phyloP scores from a whole-genome alignment of 2,113 vertebrate species.

The Cnemophilus loriae region DNA sequence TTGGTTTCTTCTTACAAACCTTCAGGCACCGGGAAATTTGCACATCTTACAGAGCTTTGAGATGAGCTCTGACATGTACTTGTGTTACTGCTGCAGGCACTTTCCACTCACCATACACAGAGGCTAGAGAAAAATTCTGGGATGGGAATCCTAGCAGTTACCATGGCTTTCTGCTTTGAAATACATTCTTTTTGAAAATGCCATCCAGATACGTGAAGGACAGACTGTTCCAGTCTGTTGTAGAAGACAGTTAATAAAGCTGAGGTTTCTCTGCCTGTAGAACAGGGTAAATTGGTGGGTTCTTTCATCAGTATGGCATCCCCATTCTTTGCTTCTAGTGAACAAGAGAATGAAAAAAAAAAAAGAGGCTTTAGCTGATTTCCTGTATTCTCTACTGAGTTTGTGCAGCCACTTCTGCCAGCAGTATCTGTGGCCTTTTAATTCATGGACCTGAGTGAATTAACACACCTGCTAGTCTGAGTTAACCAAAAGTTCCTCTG shows the following conservation, averaged over 20 bases:
- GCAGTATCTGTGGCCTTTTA: background rate
- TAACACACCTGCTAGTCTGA: background rate
- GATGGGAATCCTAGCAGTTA: background rate
- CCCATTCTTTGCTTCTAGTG: background rate
- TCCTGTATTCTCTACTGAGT: background rate
- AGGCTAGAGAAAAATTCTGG: background rate
- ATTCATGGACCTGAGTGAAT: background rate
- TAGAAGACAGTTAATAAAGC: background rate
- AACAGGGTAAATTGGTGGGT: background rate
- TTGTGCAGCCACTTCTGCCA: background rate
- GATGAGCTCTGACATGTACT: slow-evolving; percentile 40
- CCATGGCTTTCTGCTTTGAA: background rate
- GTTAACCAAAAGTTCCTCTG: background rate
- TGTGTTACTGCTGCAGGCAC: slow-evolving; percentile 39
- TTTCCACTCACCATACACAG: background rate
- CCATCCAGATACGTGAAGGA: background rate
- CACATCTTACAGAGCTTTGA: slow-evolving; percentile 23
- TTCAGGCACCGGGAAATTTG: slow-evolving; percentile 46
- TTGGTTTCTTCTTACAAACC: slow-evolving; percentile 44
- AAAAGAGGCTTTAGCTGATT: background rate
- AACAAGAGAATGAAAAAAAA: background rate
- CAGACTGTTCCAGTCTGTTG: background rate
- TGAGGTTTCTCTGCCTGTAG: background rate
- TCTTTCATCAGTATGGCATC: background rate
- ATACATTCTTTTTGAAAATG: background rate